Conservation (phyloP, 1,140 invertebrate genomes). For the Schlechtendalia chinensis region DNA sequence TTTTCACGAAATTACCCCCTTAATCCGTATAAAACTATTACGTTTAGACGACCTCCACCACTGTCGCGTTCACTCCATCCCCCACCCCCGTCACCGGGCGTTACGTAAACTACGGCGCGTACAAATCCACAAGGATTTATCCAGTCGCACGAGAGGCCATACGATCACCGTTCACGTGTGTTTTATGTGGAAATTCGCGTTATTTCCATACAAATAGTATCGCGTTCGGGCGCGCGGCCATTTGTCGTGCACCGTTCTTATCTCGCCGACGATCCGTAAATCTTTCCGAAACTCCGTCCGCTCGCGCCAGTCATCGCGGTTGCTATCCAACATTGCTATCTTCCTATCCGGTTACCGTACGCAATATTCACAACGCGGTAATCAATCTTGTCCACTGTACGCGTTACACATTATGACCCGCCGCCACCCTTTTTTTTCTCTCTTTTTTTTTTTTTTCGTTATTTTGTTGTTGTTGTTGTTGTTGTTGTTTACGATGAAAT, state of each 20-base stretch:
- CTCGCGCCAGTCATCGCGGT: not conserved
- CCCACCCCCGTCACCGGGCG: no score
- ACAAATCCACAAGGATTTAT: constrained; percentile 37
- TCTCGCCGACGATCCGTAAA: constrained; percentile 45
- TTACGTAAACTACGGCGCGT: no score
- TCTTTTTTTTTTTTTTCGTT: no score
- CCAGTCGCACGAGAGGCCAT: not conserved
- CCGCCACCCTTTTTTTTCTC: not conserved
- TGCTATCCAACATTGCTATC: no score
- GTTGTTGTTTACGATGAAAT: no score
- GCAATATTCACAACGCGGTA: not conserved
- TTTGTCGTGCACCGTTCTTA: constrained; percentile 35
- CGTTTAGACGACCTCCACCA: not conserved
- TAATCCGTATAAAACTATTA: no score
- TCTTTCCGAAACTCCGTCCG: constrained; percentile 19
- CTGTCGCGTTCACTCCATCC: no score
- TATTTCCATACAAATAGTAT: constrained; percentile 49
- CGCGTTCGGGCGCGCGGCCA: constrained; percentile 16
- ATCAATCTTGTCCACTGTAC: constrained; percentile 46
- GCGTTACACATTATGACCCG: constrained; percentile 3
- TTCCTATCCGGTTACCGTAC: no score
- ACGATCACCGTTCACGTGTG: not conserved
- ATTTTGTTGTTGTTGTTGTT: no score
- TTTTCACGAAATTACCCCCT: no score
- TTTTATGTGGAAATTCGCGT: constrained; percentile 1